These are phyloP conservation scores for Drosophila triauraria DNA, from an alignment of 1,140 invertebrate genomes.

Conservation along the genomic window DNA sequence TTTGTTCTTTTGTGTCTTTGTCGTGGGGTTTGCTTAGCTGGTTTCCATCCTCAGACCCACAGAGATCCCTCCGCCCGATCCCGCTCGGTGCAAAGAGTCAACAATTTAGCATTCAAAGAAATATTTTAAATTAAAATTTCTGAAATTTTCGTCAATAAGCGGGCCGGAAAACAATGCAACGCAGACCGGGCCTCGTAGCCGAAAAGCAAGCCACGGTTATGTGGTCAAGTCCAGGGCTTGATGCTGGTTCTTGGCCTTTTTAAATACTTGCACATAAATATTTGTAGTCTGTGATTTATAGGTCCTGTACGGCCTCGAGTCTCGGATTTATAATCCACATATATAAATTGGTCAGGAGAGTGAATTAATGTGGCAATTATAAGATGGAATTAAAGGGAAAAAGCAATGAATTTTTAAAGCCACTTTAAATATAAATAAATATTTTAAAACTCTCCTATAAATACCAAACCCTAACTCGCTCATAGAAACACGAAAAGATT, in stretches of 20 bases:
- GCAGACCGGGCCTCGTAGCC: slow-evolving; percentile 1
- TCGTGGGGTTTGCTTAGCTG: slow-evolving; percentile 80
- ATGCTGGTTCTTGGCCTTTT: slow-evolving; percentile 31
- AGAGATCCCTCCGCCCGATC: slow-evolving; percentile 29
- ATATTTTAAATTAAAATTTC: slow-evolving; percentile 85
- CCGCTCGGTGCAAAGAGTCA: slow-evolving; percentile 71
- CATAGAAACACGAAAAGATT: not conserved
- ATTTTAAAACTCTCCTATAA: not conserved
- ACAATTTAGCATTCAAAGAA: slow-evolving; percentile 85
- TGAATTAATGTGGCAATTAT: slow-evolving; percentile 6
- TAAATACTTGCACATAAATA: slow-evolving; percentile 77
- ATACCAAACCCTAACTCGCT: not conserved
- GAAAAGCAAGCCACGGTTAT: slow-evolving; percentile 25
- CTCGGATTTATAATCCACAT: slow-evolving; percentile 5
- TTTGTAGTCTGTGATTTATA: slow-evolving; percentile 71
- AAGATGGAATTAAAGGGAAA: too few relatives aligned
- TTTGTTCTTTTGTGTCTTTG: slow-evolving; percentile 80
- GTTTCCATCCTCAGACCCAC: slow-evolving; percentile 44
- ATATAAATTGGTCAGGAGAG: slow-evolving; percentile 8
- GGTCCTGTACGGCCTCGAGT: not conserved
- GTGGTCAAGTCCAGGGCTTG: slow-evolving; percentile 22
- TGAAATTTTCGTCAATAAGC: slow-evolving; percentile 84
- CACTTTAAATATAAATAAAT: not conserved
- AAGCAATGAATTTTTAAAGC: not conserved
- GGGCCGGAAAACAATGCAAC: slow-evolving; percentile 66